Base-by-base conservation (phyloP, 2,888 invertebrate species). In the Ophioninae sp. region DNA sequence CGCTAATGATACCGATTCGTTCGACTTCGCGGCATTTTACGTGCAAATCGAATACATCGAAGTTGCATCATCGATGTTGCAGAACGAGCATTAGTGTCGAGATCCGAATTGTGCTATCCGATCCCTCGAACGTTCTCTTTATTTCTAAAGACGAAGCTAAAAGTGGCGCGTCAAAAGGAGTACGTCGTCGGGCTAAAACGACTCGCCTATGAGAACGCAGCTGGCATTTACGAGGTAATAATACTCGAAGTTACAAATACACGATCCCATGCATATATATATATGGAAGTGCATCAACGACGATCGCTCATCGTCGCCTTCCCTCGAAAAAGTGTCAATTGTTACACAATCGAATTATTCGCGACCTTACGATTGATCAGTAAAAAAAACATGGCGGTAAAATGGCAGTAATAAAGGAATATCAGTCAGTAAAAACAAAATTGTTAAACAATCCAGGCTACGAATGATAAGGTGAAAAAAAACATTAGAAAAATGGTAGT, bases 1-100 rank as follows among this genome's bases (percentile, higher is more conserved):
- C 87, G 86, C 85, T 90, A 90, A 90, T 87, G 89, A 90, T 88
- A 85, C 86, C 86, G 87, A 90, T 90, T 90, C 89, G 89, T 90
- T 90, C 89, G 86, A 87, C 88, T 88, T 89, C 85, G 86, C 81
- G 81, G 71, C 83, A 23, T 69, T 76, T 81, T 69, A 79, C 23
- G 64, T 1, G 30, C 59, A 59, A 81, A 76, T 81, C 76, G 68
- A 64, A 41, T 3, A 30, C 56, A 76, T 81, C 72, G 79, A 56
- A 75, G 75, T 68, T 68, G 37, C 44, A 44, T 23, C 61, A 39
- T 56, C 37, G 51, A 51, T 64, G 65, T 73, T 65, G 76, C 59
- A 51, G 39, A 30, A 30, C 39, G 23, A 23, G 44, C 58, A 69
- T 51, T 41, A 7, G n/a, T 68, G 51, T 44, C 67, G 10, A 30